Conservation (phyloP, 2,888 invertebrate genomes). For the Seira ritae region DNA sequence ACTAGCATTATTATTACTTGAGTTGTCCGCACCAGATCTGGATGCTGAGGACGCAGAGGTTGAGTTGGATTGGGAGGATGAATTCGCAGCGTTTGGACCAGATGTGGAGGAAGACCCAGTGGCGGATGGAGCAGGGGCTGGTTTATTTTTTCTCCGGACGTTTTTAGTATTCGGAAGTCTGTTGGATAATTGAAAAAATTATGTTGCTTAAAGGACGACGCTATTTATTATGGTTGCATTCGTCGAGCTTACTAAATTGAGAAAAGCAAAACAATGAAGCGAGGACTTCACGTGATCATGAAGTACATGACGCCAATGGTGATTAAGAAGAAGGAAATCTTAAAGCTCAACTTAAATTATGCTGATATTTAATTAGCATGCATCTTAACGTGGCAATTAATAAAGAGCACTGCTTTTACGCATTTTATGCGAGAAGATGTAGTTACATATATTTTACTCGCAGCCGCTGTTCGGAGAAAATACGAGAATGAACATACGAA, state of each 20-base stretch:
- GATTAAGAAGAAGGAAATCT: no score
- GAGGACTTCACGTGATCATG: no score
- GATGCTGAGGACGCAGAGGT: slow-evolving; percentile 77
- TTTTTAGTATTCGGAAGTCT: slow-evolving; percentile 91
- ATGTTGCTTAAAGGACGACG: no score
- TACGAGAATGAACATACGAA: background rate
- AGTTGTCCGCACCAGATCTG: slow-evolving; percentile 37
- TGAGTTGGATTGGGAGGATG: slow-evolving; percentile 80
- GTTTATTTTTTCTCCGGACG: slow-evolving; percentile 86
- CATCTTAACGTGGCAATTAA: no score
- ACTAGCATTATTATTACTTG: slow-evolving; percentile 51
- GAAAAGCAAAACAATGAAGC: no score
- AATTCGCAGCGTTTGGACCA: slow-evolving; percentile 70
- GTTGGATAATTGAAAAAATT: slow-evolving; percentile 79
- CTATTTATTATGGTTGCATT: no score
- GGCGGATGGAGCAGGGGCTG: slow-evolving; percentile 80
- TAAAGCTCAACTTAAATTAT: no score
- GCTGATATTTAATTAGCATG: no score
- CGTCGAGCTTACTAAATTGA: no score
- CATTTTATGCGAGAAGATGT: slow-evolving; percentile 76
- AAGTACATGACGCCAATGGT: no score
- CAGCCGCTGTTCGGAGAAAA: background rate
- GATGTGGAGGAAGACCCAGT: slow-evolving; percentile 63
- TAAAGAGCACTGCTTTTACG: no score
- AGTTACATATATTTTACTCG: no score